Base-by-base conservation (phyloP, 1,140 invertebrate species). In the Eumeta japonica region DNA sequence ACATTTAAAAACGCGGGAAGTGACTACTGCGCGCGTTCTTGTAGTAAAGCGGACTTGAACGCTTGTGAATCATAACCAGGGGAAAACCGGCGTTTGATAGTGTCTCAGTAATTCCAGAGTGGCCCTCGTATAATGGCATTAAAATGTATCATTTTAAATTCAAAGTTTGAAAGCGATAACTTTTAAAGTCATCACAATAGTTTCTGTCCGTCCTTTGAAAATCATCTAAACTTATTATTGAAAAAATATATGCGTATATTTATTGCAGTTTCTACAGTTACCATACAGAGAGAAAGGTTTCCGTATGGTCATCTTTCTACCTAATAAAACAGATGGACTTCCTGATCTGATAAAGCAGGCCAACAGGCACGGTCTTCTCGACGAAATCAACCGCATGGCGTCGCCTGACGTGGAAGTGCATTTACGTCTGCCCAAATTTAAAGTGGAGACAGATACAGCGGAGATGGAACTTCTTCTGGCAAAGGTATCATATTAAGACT, bases 261-360 rank as follows among this genome's bases (percentile, higher is more conserved):
- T n/a, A n/a, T 35, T 39, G n/a, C 45, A 61, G 58, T 37, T 61
- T 45, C 32, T 58, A 0, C 55, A 61, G 28, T 35, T 61, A 16
- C 58, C 55, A 5, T 61, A 61, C 38, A 45, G 58, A 39, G 58
- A 61, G 24, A 18, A 10, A 0, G 50, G 56, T 10, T 61, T 61
- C 45, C 50, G 58, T 2, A 61, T 61, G 58, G 39, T 61, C 2
- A 37, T 61, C 3, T 33, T 58, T 0, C 42, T 61, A 5, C 58
- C 58, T 12, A 34, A 61, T 19, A 41, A 58, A 16, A 19, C 52
- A 1, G 49, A 61, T 12, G 58, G 55, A 32, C 45, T 61, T 1
- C 34, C 47, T 1, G 10, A 35, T 4, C 49, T 61, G 3, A 9
- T 61, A 14, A 37, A 53, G 15, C 54, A 61, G 35, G 38, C 45